Conservation (phyloP, 2,888 invertebrate genomes). For the Lacanobia wlatinum region DNA sequence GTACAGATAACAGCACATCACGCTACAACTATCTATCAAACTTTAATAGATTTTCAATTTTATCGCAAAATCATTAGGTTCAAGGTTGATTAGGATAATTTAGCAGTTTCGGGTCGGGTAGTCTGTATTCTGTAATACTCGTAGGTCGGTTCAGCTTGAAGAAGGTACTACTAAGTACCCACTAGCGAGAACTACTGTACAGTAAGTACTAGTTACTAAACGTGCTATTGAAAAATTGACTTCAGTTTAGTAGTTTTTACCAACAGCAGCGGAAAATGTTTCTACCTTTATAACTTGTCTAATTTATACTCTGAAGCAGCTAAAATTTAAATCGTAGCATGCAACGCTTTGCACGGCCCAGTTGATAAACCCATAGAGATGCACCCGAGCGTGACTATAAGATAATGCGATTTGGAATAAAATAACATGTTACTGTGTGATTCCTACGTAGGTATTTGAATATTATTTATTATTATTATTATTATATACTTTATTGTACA, state of each 20-base stretch:
- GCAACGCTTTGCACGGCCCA: conserved; percentile 41
- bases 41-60: too few relatives aligned
- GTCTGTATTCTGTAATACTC: too few relatives aligned
- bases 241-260: neutral
- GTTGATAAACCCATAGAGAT: conserved; percentile 51
- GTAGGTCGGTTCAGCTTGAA: neutral
- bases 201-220: neutral
- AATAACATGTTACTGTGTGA: conserved; percentile 23
- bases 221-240: neutral
- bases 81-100: too few relatives aligned
- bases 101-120: too few relatives aligned
- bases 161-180: neutral
- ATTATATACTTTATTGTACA: too few relatives aligned
- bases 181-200: too few relatives aligned
- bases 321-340: conserved; percentile 36
- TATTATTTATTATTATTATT: too few relatives aligned
- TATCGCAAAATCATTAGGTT: too few relatives aligned
- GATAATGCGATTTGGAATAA: conserved; percentile 50
- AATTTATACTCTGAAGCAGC: conserved; percentile 2
- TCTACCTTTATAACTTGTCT: neutral
- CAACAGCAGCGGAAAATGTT: neutral
- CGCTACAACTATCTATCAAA: too few relatives aligned
- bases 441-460: too few relatives aligned
- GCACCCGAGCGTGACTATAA: conserved; percentile 38
- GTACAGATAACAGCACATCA: too few relatives aligned